Conservation (phyloP, 2,888 invertebrate genomes). For the Leucophenga montana region DNA sequence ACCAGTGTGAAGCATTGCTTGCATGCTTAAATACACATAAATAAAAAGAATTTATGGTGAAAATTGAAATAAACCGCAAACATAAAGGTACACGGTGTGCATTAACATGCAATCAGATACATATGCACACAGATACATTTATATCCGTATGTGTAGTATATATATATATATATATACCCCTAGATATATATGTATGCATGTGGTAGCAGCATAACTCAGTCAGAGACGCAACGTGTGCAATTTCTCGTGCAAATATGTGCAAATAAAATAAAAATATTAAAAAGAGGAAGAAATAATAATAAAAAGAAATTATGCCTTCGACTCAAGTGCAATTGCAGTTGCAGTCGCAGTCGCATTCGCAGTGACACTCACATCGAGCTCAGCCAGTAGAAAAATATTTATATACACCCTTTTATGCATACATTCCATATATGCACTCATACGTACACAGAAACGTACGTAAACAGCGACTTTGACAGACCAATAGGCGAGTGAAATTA, state of each 20-base stretch:
- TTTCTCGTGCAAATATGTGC: conserved; percentile 41
- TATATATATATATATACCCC: neutral
- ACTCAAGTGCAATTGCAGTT: conserved; percentile 11
- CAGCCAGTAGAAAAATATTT: neutral
- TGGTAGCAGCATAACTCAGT: neutral
- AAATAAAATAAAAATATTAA: conserved; percentile 34
- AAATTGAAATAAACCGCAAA: conserved; percentile 32
- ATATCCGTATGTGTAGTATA: too few relatives aligned
- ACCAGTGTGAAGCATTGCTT: conserved; percentile 28
- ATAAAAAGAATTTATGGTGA: conserved; percentile 41
- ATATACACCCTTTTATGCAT: neutral
- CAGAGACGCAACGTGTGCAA: conserved; percentile 31
- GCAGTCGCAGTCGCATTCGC: neutral
- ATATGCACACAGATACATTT: conserved; percentile 22
- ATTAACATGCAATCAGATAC: conserved; percentile 25
- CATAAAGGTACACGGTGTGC: conserved; percentile 16
- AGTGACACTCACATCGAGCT: neutral
- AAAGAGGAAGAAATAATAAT: conserved; percentile 7
- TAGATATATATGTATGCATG: neutral
- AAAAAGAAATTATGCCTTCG: conserved; percentile 26
- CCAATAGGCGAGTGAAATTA: conserved; percentile 24
- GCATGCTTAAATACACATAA: conserved; percentile 46
- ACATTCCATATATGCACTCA: conserved; percentile 9
- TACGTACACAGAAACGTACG: neutral
- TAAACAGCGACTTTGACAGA: neutral